Evolutionary conservation across 2,888 invertebrate genomes (phyloP), one percentile per base, ranked within the genome.

Genomic region (Ernsta delagoae): DNA sequence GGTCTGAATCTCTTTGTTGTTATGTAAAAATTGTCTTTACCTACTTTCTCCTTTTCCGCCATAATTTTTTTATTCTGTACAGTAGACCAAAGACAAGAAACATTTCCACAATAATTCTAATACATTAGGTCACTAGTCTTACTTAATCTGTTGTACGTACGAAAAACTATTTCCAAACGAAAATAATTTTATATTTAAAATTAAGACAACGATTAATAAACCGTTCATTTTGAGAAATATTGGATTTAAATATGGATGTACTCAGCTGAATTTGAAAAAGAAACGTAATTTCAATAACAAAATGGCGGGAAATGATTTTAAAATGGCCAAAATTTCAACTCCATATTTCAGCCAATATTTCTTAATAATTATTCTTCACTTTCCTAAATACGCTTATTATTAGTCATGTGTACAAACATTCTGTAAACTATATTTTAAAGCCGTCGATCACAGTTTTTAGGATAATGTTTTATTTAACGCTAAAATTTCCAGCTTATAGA

Each of bases 61-160:
- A 75, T 76, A 74, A 70, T 66, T 67, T 8, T 39, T 24, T 31
- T 70, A 72, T 73, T 74, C 75, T 76, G 75, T 77, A 78, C 78
- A 78, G 79, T 75, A 80, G 82, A 84, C 84, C 84, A 85, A 84
- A 84, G 83, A 84, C 75, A 73, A 72, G 75, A 70, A 74, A 73
- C 73, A 70, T 73, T 73, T 64, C 53, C 39, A 71, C 70, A 70
- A 70, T 73, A 70, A 70, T 73, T 73, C 71, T 70, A 71, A 74
- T 73, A 73, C 71, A 73, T 74, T 70, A 71, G 73, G 74, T 74
- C 75, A 74, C 78, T 78, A 77, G 77, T 81, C 78, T 74, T 72
- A 73, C 61, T 68, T 62, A 61, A 75, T 77, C 72, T 74, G 75
- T 78, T 76, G 75, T 77, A 39, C 39, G 39, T 39, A 72, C 71